Evolutionary conservation across 2,888 invertebrate genomes (phyloP), one percentile per base, ranked within the genome.

Genomic region (Laothoe populi): DNA sequence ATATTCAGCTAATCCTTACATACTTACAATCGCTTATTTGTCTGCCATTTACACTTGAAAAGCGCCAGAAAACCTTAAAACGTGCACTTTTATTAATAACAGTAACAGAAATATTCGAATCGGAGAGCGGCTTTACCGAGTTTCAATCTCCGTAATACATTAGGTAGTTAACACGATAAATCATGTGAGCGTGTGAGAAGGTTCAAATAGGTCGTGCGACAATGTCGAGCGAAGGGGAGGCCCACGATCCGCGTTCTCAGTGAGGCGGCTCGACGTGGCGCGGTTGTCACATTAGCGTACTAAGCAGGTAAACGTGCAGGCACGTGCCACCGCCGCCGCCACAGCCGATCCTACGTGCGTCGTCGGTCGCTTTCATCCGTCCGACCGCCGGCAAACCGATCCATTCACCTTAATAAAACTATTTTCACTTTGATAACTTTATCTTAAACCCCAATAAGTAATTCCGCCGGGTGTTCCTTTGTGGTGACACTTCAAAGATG

Each of bases 271-370:
- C 62, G 60, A 19, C 48, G 59, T 63, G 69, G 63, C 71, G 70
- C 64, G 70, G 69, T 79, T 78, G 77, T 75, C 81, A 79, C 80
- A 83, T 87, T 86, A 84, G 77, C 79, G 79, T 77, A 79, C 80
- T 86, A 86, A 88, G 77, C 83, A 86, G 85, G 82, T 80, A 73
- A 69, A 84, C 86, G 86, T 85, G 87, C 68, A 66, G 76, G 71
- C 83, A 81, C 80, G 85, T 74, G 76, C 73, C 67, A 40, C 62
- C 42, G 46, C 53, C 60, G 59, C 60, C 42, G 58, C 62, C 58
- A 26, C 44, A 48, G 64, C 35, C 62, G 60, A 23, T 62, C 21
- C 63, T 73, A 79, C 78, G 75, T 77, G 78, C 65, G 62, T 61
- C 66, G 42, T 57, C 38, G 59, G 61, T 64, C 38, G 63, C 63